phyloP scores from a whole-genome alignment of 2,888 invertebrate species.

The Drosophila percnosoma region DNA sequence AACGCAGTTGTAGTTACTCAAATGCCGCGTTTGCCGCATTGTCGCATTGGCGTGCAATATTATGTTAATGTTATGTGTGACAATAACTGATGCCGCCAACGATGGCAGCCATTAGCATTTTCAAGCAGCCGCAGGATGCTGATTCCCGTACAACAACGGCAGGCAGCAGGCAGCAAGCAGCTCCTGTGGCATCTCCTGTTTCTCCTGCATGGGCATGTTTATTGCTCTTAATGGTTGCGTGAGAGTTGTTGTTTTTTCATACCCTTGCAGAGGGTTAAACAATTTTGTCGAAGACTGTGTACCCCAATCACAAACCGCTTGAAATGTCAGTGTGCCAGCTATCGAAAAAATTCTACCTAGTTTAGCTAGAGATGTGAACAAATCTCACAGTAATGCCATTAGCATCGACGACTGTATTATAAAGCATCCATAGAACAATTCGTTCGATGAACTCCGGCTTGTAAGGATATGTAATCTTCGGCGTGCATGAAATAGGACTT shows the following conservation, averaged over 20 bases:
- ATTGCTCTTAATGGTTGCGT: slow-evolving; percentile 80
- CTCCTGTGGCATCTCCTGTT: slow-evolving; percentile 14
- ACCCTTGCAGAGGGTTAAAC: not conserved
- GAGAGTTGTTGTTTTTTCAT: slow-evolving; percentile 44
- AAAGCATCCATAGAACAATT: not conserved
- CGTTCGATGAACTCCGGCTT: not conserved
- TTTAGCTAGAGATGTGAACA: not conserved
- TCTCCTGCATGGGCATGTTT: slow-evolving; percentile 71
- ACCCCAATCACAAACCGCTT: accelerated
- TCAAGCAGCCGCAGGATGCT: slow-evolving; percentile 32
- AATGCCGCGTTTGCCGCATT: slow-evolving; percentile 37
- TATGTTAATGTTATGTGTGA: slow-evolving; percentile 83
- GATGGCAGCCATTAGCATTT: slow-evolving; percentile 74
- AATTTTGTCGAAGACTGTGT: not conserved
- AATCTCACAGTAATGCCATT: not conserved
- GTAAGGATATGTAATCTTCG: not conserved
- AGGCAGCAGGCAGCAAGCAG: not conserved
- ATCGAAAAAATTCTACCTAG: not conserved
- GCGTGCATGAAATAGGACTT: not conserved
- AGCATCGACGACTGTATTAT: not conserved
- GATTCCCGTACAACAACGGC: not conserved
- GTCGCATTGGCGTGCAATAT: slow-evolving; percentile 76
- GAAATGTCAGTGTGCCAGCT: not conserved
- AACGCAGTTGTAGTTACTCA: slow-evolving; percentile 34
- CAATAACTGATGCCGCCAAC: slow-evolving; percentile 61